phyloP scores from a whole-genome alignment of 2,888 invertebrate genomes.

The Eupsilia transversa region DNA sequence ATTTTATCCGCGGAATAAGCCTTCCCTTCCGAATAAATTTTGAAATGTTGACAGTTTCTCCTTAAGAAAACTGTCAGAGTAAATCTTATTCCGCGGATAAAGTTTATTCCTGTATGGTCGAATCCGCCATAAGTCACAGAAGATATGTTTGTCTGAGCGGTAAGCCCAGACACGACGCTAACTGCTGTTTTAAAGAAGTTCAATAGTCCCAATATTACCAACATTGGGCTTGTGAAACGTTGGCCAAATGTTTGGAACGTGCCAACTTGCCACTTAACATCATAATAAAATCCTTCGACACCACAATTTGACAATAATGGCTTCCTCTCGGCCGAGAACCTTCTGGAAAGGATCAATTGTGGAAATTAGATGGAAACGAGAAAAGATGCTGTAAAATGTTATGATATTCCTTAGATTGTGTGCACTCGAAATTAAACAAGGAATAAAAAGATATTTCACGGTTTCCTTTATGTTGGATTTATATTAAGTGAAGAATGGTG shows the following conservation, averaged over 20 bases:
- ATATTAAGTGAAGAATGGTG: not conserved
- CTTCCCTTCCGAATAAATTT: no score
- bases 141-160: constrained; percentile 8
- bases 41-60: no score
- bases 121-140: no score
- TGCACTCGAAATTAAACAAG: constrained; percentile 15
- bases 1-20: no score
- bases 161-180: not conserved
- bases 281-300: constrained; percentile 45
- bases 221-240: constrained; percentile 7
- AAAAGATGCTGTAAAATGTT: constrained; percentile 44
- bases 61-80: no score
- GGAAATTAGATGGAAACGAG: constrained; percentile 28
- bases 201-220: constrained; percentile 15
- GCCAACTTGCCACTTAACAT: constrained; percentile 29
- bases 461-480: constrained; percentile 21
- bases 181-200: constrained; percentile 9
- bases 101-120: no score
- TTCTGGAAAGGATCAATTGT: constrained; percentile 45
- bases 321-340: constrained; percentile 27
- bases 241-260: constrained; percentile 24
- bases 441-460: constrained; percentile 33
- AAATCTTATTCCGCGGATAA: no score
- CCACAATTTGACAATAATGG: constrained; percentile 48
- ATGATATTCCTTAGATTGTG: constrained; percentile 12